These are phyloP conservation scores for Hepsetus odoe DNA, from an alignment of 2,113 vertebrate species.

Conservation along the genomic window DNA sequence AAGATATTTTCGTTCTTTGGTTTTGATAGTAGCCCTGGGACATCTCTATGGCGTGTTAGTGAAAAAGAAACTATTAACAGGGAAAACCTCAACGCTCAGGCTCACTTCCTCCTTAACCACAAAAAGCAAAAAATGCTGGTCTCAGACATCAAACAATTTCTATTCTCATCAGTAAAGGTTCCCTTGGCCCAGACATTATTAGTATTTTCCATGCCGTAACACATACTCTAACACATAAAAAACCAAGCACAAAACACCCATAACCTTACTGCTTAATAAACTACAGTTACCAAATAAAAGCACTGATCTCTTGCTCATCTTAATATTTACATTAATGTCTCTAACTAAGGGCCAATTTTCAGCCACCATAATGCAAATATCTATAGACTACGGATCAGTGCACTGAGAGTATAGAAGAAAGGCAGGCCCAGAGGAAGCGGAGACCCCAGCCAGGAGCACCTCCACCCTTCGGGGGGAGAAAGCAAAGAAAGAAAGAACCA, in stretches of 20 bases:
- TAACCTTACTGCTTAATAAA: no score
- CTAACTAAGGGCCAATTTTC: constrained; percentile 15
- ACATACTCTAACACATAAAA: no score
- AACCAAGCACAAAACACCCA: no score
- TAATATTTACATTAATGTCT: background rate
- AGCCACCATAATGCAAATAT: constrained; percentile 61
- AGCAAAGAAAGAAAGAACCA: constrained; percentile 72
- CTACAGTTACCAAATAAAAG: no score
- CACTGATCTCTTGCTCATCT: background rate
- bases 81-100: constrained; percentile 16
- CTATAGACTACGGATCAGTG: constrained; percentile 71
- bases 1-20: no score
- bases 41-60: background rate
- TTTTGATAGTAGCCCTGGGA: background rate
- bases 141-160: constrained; percentile 39
- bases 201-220: no score
- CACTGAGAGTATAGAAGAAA: constrained; percentile 47
- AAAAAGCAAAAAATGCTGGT: no score
- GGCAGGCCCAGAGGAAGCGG: constrained; percentile 54
- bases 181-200: no score
- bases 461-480: constrained; percentile 71
- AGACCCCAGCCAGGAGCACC: constrained; percentile 68
- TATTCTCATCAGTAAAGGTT: constrained; percentile 2
- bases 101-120: constrained; percentile 37
- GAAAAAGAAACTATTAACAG: background rate